Base-by-base conservation (phyloP, 1,140 invertebrate genomes). In the Anastrepha obliqua region DNA sequence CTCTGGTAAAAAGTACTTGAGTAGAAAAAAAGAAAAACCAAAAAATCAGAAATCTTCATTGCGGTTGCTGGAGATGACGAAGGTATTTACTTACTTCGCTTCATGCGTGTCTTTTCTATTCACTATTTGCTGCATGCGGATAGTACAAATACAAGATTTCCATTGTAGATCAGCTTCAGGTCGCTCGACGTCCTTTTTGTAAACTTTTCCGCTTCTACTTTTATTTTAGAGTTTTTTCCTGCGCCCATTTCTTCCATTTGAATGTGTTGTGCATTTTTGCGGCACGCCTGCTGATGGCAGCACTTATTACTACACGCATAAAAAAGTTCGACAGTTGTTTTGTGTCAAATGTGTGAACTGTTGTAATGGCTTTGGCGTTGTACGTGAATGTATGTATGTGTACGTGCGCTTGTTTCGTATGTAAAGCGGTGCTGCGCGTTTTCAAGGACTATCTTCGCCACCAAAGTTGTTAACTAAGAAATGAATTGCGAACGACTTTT, bases 11-110 rank as follows among this genome's bases (percentile, higher is more conserved):
- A 55, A n/a, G 74, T 15, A 81, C 47, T 81, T 81, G 74, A 81
- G 51, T 81, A 55, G 51, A 81, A 81, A 81, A 81, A 81, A 81
- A 47, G 74, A 29, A 42, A 81, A 74, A 74, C 44, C 5, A 42
- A 81, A 81, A 81, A 81, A 58, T 8, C 70, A 81, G 55, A 81
- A 81, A 58, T 81, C 74, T 55, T 51, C 4, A 42, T n/a, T 55
- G 47, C 74, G 7, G 17, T 55, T 29, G 47, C 11, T 55, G 70
- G 44, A 44, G 39, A 5, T 67, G 8, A 39, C 29, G 3, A 15
- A 29, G 64, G 6, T 67, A 5, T 20, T 39, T 17, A n/a, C 42
- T 47, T n/a, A 11, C 4, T 42, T n/a, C n/a, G 13, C 6, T n/a
- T n/a, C 17, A n/a, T 11, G 8, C 20, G 74, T 3, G 8, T 51